Evolutionary conservation across 2,888 invertebrate genomes (phyloP).

Genomic region (Lithophane socia): DNA sequence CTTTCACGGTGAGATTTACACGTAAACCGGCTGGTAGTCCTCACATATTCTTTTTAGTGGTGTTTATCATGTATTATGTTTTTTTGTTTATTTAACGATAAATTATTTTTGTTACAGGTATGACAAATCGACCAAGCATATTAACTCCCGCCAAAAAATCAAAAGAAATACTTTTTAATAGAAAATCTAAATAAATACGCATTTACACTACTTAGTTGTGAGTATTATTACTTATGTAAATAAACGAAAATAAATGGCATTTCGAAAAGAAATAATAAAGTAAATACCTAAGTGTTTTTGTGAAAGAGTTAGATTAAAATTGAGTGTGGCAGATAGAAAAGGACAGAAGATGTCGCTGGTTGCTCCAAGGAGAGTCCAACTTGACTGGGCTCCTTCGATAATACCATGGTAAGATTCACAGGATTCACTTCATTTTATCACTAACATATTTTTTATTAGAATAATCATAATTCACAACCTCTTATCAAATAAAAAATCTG

Average conservation of each 20-base stretch:
- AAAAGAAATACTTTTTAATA: conserved; percentile 33
- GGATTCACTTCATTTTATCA: background rate
- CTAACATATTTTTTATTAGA: background rate
- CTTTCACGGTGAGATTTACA: too few relatives aligned
- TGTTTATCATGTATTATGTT: background rate
- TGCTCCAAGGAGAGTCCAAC: conserved; percentile 84
- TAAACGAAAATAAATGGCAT: conserved; percentile 55
- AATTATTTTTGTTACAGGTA: conserved; percentile 62
- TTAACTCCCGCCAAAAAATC: conserved; percentile 42
- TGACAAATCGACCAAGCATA: conserved; percentile 42
- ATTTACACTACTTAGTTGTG: conserved; percentile 4
- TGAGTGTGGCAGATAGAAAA: conserved; percentile 71
- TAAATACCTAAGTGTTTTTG: conserved; percentile 38
- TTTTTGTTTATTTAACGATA: background rate
- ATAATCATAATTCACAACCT: background rate
- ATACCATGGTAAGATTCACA: conserved; percentile 82
- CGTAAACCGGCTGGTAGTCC: background rate
- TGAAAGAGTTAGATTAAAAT: conserved; percentile 32
- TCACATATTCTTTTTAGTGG: background rate
- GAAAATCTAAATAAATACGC: conserved; percentile 20
- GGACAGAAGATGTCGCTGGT: conserved; percentile 83
- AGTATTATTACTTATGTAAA: background rate
- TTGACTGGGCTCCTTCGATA: conserved; percentile 85
- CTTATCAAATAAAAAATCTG: too few relatives aligned
- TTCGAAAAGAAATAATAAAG: conserved; percentile 21